Conservation (phyloP, 2,113 vertebrate species). For the Addax nasomaculatus region DNA sequence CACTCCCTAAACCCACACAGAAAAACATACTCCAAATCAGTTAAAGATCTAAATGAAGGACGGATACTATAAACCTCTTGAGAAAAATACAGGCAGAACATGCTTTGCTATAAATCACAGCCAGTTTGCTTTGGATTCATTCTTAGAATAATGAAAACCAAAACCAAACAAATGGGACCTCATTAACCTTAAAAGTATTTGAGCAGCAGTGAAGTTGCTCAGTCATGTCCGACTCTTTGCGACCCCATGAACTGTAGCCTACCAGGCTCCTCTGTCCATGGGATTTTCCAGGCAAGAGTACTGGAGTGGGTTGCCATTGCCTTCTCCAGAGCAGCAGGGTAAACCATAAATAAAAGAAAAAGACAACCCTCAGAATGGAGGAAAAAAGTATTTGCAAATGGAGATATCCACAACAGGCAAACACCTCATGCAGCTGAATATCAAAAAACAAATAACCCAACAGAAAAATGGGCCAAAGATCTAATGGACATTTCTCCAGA, state of each 20-base stretch:
- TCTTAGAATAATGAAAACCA: not conserved
- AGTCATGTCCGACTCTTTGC: no score
- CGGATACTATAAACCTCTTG: not conserved
- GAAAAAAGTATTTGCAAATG: not conserved
- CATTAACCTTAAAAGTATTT: not conserved
- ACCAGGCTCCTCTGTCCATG: no score
- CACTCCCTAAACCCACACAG: rapidly evolving
- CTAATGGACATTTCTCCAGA: not conserved
- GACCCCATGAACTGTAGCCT: no score
- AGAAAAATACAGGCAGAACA: not conserved
- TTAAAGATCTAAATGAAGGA: not conserved
- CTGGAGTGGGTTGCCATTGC: no score
- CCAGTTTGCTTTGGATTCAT: not conserved
- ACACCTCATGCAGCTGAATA: not conserved
- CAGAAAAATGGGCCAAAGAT: not conserved
- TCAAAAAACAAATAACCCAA: not conserved
- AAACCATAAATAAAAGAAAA: not conserved
- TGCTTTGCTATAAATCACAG: not conserved
- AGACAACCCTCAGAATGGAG: not conserved
- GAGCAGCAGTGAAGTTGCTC: not conserved
- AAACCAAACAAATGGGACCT: not conserved
- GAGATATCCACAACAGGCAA: not conserved
- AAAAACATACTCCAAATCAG: not conserved
- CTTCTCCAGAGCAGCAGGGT: not conserved
- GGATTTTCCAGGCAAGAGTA: no score